These are phyloP conservation scores for Apoderus coryli DNA, from an alignment of 2,888 invertebrate genomes.

Conservation along the genomic window DNA sequence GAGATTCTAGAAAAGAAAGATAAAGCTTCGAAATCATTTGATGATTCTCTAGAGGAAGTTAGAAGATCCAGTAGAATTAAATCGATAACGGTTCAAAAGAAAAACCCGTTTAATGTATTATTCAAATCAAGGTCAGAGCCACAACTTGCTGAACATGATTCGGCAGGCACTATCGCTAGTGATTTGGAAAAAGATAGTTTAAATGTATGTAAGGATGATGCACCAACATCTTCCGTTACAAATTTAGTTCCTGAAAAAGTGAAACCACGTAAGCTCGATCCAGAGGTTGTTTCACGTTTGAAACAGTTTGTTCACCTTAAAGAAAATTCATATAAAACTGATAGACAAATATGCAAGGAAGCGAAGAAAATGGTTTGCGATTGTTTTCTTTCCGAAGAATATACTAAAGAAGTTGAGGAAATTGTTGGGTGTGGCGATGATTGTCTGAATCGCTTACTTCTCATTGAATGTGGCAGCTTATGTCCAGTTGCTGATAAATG, in stretches of 20 bases:
- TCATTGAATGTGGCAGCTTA: constrained; percentile 92
- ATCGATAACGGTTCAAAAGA: constrained; percentile 54
- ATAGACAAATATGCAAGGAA: constrained; percentile 77
- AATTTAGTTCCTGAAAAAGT: constrained; percentile 48
- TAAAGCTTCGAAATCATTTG: too few relatives aligned
- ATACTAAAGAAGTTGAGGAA: constrained; percentile 67
- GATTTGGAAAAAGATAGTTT: constrained; percentile 21
- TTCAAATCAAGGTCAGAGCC: constrained; percentile 34
- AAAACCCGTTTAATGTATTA: constrained; percentile 47
- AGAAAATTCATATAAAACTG: constrained; percentile 76
- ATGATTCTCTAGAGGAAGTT: constrained; percentile 29
- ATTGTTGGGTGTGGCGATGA: constrained; percentile 89
- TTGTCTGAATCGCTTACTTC: constrained; percentile 90
- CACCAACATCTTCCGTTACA: too few relatives aligned
- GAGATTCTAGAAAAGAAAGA: constrained; percentile 3
- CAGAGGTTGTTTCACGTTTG: constrained; percentile 43
- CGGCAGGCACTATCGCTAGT: too few relatives aligned
- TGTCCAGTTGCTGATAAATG: constrained; percentile 84
- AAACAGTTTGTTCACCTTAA: constrained; percentile 66
- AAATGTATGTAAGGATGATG: too few relatives aligned
- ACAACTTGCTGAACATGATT: constrained; percentile 36
- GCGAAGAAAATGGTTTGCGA: constrained; percentile 91
- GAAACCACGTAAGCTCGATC: constrained; percentile 15
- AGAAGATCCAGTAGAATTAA: constrained; percentile 63
- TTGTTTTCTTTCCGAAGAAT: constrained; percentile 79